Evolutionary conservation across 2,113 vertebrate genomes (phyloP).

Genomic region (Oxyura jamaicensis): DNA sequence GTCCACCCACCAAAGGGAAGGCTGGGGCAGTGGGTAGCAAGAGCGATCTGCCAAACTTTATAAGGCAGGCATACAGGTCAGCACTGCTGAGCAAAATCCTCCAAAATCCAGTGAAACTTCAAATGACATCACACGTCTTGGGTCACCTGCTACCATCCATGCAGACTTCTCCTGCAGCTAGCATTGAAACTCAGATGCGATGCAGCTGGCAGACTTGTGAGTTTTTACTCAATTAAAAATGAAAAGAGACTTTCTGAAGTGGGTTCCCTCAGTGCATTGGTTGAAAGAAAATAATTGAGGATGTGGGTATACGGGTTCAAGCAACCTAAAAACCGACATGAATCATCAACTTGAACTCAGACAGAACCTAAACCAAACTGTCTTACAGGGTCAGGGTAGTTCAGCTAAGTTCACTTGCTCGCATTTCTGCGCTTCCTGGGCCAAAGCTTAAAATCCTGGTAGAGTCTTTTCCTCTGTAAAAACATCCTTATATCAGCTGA

Average conservation of each 20-base stretch:
- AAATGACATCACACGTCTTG: fast-evolving
- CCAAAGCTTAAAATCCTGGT: background rate
- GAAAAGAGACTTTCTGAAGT: conserved; percentile 13
- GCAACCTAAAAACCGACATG: conserved; percentile 12
- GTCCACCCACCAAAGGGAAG: conserved; percentile 53
- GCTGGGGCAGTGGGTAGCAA: conserved; percentile 35
- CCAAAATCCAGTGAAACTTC: background rate
- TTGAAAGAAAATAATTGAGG: background rate
- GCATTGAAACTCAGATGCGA: background rate
- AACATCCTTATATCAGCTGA: background rate
- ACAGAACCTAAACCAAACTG: background rate
- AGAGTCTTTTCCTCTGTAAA: background rate
- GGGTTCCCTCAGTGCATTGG: background rate
- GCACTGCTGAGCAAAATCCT: background rate
- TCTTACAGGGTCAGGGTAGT: background rate
- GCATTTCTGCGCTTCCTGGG: background rate
- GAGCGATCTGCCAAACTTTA: conserved; percentile 44
- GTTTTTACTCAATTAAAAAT: background rate
- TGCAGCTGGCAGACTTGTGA: background rate
- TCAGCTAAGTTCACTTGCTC: background rate
- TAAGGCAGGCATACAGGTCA: conserved; percentile 3
- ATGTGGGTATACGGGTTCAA: conserved; percentile 12
- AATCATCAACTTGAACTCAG: conserved; percentile 19
- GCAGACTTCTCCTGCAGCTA: background rate
- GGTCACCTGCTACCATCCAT: background rate